A percentile compares a stretch with the other conserved stretches of the same genome.
Evolutionary conservation across 2,797 vertebrate species (phyloP).

Genomic region (Molossus molossus): DNA sequence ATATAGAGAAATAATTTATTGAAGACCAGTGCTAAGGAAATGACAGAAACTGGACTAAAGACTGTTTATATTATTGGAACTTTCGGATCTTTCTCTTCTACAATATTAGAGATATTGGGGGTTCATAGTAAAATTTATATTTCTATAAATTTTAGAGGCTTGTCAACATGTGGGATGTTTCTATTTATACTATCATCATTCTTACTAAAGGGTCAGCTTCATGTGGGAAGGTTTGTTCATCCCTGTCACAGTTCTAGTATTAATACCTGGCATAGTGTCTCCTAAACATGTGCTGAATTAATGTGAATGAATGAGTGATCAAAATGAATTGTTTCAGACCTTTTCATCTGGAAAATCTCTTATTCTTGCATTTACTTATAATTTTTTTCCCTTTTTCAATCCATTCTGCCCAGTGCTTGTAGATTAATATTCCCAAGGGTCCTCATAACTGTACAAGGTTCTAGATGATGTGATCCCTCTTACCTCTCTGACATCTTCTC

Average conservation of each 20-base stretch:
- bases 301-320: not conserved
- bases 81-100: constrained; percentile 11
- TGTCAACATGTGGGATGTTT: not conserved
- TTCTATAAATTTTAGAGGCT: not conserved
- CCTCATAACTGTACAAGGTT: not conserved
- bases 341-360: constrained; percentile 1
- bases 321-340: not conserved
- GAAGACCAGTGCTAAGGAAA: not conserved
- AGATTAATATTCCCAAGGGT: not conserved
- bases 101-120: not conserved
- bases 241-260: not conserved
- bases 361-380: not conserved
- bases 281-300: not conserved
- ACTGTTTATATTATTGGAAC: not conserved
- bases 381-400: not conserved
- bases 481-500: not conserved
- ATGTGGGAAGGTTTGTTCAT: not conserved
- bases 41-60: not conserved
- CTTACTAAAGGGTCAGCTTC: not conserved
- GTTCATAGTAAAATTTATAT: constrained; percentile 14
- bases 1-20: constrained; percentile 29
- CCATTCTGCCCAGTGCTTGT: not conserved
- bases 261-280: not conserved
- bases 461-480: not conserved
- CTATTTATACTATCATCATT: not conserved